phyloP scores from a whole-genome alignment of 2,888 invertebrate genomes.

The Quadroppia sp. region DNA sequence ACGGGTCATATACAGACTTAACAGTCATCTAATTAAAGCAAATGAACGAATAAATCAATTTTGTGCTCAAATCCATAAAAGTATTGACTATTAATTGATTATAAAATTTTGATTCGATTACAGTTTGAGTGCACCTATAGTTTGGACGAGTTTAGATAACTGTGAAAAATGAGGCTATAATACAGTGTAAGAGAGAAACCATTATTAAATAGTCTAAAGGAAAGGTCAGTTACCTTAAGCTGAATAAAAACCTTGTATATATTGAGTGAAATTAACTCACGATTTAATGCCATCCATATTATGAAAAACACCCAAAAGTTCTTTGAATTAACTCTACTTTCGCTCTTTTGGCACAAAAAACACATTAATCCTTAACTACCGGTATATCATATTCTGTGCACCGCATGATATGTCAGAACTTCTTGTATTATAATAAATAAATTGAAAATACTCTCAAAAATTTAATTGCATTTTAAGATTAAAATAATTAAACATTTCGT shows the following conservation, averaged over 20 bases:
- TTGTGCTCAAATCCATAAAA: too few species aligned
- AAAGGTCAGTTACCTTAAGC: conserved; percentile 9
- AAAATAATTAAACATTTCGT: neutral
- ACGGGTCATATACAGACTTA: too few species aligned
- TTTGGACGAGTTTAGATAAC: neutral
- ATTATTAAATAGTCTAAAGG: neutral
- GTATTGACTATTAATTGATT: conserved; percentile 17
- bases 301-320: too few species aligned
- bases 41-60: too few species aligned
- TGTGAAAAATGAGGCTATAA: neutral
- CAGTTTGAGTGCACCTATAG: neutral
- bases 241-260: neutral
- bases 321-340: too few species aligned
- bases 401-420: too few species aligned
- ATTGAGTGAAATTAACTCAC: too few species aligned
- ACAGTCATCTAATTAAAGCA: too few species aligned
- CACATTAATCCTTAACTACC: too few species aligned
- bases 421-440: neutral
- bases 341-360: too few species aligned
- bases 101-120: neutral
- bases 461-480: neutral
- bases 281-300: too few species aligned
- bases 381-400: too few species aligned
- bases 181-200: neutral
- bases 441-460: neutral